Base-by-base conservation (phyloP, 37 sponge, comb jelly and placozoan species). In the Hexactinellida sp. region DNA sequence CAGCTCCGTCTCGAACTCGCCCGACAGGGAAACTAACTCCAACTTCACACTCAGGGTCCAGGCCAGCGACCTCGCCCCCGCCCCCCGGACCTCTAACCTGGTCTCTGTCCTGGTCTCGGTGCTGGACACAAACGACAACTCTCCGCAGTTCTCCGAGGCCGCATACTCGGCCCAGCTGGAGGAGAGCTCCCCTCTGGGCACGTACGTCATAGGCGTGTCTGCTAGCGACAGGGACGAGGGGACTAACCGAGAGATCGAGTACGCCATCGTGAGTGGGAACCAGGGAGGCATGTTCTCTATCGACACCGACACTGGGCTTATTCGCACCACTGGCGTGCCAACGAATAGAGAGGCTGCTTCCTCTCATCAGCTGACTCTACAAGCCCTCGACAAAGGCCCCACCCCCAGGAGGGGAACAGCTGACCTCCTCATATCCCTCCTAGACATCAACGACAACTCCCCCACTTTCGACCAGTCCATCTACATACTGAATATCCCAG, bases 61-160 rank as follows among this genome's bases (percentile, higher is more conserved):
- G 13, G 91, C 84, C 34, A 41, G 0, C 25, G 94, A 93, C 88
- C 87, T 88, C 0, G 89, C 24, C 0, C 37, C 76, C 38, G 30
- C 84, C 23, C 38, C 37, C 1, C 24, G 39, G 24, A 25, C 10
- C 37, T 10, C 84, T 83, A 37, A 32, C 37, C 24, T 36, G 9
- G 76, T 35, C 3, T 32, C 24, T 86, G 39, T 82, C 16, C 32
- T 36, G 9, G 24, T 82, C 38, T 21, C 37, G 13, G 76, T 63
- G 34, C 76, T 63, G 21, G 76, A 94, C 76, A 47, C 89, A 37
- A 92, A 91, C 37, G 87, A 94, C 37, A 87, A 89, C 19, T 0
- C 85, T 24, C 94, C 94, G 0, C 37, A 47, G 37, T 94, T 94
- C 86, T 87, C 85, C 10, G 39, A 51, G 3, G 82, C 85, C 34